Conservation (phyloP, 2,113 vertebrate species). For the Thunnus thynnus region DNA sequence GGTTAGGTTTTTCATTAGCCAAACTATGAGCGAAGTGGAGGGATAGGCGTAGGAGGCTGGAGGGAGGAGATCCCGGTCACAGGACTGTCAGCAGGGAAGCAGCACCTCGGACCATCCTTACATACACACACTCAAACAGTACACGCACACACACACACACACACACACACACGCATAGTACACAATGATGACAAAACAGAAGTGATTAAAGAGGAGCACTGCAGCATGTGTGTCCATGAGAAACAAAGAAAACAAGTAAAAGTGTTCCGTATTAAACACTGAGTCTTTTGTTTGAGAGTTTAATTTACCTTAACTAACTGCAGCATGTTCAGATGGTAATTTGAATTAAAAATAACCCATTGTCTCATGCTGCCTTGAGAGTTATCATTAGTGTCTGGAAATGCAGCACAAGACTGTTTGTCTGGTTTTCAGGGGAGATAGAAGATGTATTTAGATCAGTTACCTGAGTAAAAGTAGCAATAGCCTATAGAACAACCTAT, state of each 20-base stretch:
- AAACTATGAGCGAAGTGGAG: slow-evolving; percentile 68
- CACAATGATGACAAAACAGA: background rate
- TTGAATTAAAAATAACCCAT: background rate
- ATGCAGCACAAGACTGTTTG: background rate
- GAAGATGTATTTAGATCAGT: background rate
- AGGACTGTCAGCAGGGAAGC: slow-evolving; percentile 76
- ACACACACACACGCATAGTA: background rate
- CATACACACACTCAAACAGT: slow-evolving; percentile 38
- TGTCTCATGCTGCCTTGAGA: slow-evolving; percentile 2
- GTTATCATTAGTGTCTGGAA: background rate
- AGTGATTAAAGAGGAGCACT: slow-evolving; percentile 16
- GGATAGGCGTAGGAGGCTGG: slow-evolving; percentile 50
- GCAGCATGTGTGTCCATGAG: background rate
- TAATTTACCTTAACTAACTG: slow-evolving; percentile 9
- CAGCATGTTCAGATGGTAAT: background rate
- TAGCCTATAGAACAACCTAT: too few species aligned
- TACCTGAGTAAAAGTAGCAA: too few species aligned
- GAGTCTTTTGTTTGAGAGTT: background rate
- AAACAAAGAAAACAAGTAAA: slow-evolving; percentile 8
- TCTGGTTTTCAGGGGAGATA: background rate
- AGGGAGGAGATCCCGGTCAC: slow-evolving; percentile 65
- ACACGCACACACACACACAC: background rate
- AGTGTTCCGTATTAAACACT: background rate
- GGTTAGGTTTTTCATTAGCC: slow-evolving; percentile 69
- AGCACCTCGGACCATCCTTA: slow-evolving; percentile 32